Evolutionary conservation across 2,113 vertebrate species (phyloP).

Genomic region (Thinocorus orbignyianus): DNA sequence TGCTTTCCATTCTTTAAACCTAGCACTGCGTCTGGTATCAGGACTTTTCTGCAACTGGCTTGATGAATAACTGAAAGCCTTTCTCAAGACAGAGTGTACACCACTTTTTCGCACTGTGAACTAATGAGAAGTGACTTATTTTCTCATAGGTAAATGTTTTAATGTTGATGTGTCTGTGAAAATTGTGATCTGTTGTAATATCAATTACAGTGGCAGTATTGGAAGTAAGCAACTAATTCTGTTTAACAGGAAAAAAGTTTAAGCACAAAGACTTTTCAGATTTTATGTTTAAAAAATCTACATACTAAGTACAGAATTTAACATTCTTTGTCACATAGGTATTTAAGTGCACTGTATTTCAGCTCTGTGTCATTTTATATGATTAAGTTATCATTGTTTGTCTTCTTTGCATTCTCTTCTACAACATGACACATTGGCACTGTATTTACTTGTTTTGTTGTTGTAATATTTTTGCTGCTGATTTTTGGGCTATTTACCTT

Average conservation of each 20-base stretch:
- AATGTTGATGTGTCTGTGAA: conserved; percentile 80
- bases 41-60: conserved; percentile 77
- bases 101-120: conserved; percentile 86
- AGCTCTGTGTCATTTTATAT: conserved; percentile 78
- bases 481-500: conserved; percentile 71
- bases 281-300: conserved; percentile 72
- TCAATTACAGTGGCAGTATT: conserved; percentile 83
- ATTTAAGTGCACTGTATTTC: conserved; percentile 82
- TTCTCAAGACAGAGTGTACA: conserved; percentile 72
- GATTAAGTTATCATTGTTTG: conserved; percentile 81
- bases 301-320: conserved; percentile 77
- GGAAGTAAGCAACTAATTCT: conserved; percentile 79
- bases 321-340: conserved; percentile 75
- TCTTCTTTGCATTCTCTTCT: conserved; percentile 72
- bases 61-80: conserved; percentile 71
- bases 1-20: conserved; percentile 74
- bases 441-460: conserved; percentile 73
- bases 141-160: conserved; percentile 83
- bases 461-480: conserved; percentile 80
- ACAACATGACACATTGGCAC: conserved; percentile 68
- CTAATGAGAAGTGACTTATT: conserved; percentile 83
- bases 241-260: conserved; percentile 73
- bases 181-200: conserved; percentile 83
- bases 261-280: conserved; percentile 81
- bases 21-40: conserved; percentile 73